Percentiles rank a stretch among this genome's conserved stretches.
These are phyloP conservation scores for Scylla paramamosain DNA, from an alignment of 1,140 invertebrate species.

Conservation along the genomic window DNA sequence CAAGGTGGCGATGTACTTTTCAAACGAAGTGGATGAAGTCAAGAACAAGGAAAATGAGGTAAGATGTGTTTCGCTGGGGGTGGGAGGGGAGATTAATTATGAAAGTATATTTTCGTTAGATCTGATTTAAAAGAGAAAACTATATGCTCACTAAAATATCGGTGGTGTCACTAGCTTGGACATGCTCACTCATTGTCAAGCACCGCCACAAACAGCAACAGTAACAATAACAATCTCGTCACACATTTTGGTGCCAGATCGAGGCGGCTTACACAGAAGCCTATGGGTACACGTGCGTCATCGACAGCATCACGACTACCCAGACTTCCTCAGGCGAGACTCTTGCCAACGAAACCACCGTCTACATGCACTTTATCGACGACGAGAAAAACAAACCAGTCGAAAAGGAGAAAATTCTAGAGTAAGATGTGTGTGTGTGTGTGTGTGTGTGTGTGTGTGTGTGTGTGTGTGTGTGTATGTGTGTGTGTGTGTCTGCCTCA, in stretches of 20 bases:
- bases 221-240: too few species aligned
- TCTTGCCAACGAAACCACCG: background rate
- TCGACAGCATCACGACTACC: slow-evolving; percentile 46
- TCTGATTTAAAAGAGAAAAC: too few species aligned
- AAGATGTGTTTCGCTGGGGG: background rate
- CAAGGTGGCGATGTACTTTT: slow-evolving; percentile 38
- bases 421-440: slow-evolving; percentile 42
- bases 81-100: too few species aligned
- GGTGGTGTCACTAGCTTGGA: too few species aligned
- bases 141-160: too few species aligned
- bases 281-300: slow-evolving; percentile 1
- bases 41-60: background rate
- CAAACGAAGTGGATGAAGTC: background rate
- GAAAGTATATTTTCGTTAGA: too few species aligned
- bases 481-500: background rate
- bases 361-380: slow-evolving; percentile 59
- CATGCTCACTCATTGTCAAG: too few species aligned
- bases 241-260: slow-evolving; percentile 12
- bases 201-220: too few species aligned
- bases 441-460: slow-evolving; percentile 8
- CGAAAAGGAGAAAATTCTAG: background rate
- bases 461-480: slow-evolving; percentile 25
- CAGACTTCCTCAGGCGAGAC: background rate
- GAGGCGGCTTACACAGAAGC: background rate
- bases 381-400: background rate